Base-by-base conservation (phyloP, 2,797 vertebrate species). In the Acanthurus tractus region DNA sequence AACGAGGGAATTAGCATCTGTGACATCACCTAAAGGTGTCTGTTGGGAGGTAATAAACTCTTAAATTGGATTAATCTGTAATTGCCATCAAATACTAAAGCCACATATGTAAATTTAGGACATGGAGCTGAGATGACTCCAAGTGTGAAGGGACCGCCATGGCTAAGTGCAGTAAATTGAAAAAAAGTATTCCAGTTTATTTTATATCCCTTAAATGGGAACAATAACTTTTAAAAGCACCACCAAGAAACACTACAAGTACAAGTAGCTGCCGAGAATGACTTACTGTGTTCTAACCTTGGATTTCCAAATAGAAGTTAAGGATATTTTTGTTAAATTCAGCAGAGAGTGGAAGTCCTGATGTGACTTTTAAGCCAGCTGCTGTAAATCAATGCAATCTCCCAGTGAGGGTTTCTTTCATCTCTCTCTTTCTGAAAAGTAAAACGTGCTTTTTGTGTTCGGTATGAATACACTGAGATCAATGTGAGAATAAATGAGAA, bases 1-100 rank as follows among this genome's bases (percentile, higher is more conserved):
- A 63, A 84, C 67, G 15, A 59, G 34, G 25, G 55, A 81, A 83
- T 86, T 83, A 85, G 38, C 66, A 74, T 78, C 75, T 68, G 56
- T 69, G 73, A 68, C 76, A 74, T 81, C 67, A 78, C 74, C 70
- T 63, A 70, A 66, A 49, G 29, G 73, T 72, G 49, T 79, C 65
- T 76, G 40, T 50, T 76, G 49, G 68, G 66, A 65, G 53, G 77
- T 48, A 79, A 83, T 65, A 82, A 84, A 69, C 59, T 65, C 49
- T 74, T 40, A 72, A 77, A 74, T 71, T 63, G 12, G 69, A 86
- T 80, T 74, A 80, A 81, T 78, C 20, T 13, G 46, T 53, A 42
- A 29, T 61, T 57, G 29, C 59, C 74, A 81, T 68, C 36, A 61
- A 14, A 62, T 53, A 67, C 11, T 56, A 42, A 76, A 70, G 64